Percentiles rank a stretch among this genome's conserved stretches.
phyloP scores from a whole-genome alignment of 2,113 vertebrate species.

The Lontra canadensis region DNA sequence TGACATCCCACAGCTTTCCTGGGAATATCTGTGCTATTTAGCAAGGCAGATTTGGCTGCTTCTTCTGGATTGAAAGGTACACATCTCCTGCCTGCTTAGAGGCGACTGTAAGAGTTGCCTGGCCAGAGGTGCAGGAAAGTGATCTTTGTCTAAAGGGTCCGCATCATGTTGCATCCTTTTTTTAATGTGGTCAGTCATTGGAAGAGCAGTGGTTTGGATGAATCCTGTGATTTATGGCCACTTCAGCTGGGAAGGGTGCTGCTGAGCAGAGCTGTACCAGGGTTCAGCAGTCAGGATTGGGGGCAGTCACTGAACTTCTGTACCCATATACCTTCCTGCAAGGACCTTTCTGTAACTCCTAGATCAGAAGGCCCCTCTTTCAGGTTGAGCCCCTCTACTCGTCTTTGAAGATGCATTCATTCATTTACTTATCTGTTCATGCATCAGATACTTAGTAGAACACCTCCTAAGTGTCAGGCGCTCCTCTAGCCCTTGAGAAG shows the following conservation, averaged over 20 bases:
- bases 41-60: neutral
- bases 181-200: neutral
- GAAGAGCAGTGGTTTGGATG: neutral
- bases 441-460: neutral
- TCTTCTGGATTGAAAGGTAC: neutral
- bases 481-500: neutral
- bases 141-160: neutral
- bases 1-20: neutral
- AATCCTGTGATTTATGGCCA: neutral
- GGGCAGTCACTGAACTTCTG: neutral
- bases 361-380: neutral
- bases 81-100: neutral
- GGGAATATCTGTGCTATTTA: neutral
- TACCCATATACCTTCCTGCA: neutral
- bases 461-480: neutral
- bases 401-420: neutral
- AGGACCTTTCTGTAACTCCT: neutral
- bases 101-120: neutral
- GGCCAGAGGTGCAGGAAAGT: neutral
- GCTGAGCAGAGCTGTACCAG: neutral
- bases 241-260: neutral
- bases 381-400: neutral
- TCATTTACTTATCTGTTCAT: neutral
- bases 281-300: neutral
- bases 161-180: neutral